Evolutionary conservation across 2,113 vertebrate genomes (phyloP).

Genomic region (Apteryx mantelli): DNA sequence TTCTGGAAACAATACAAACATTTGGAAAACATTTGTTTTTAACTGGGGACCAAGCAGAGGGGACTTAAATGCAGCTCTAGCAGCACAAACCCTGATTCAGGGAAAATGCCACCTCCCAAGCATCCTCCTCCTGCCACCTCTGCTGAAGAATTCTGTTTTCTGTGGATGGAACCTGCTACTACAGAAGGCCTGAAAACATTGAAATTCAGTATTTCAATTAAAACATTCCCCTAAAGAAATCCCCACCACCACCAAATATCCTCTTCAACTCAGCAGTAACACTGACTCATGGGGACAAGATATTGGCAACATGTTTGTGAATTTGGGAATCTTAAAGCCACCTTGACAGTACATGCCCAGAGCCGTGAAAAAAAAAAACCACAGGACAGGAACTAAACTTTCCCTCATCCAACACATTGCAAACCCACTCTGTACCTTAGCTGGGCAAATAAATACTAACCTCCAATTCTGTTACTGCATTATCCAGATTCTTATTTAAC

Average conservation of each 20-base stretch:
- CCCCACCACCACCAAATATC: not conserved
- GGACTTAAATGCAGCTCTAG: not conserved
- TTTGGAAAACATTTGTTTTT: not conserved
- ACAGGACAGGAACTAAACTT: not conserved
- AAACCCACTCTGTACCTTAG: not conserved
- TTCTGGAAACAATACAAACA: not conserved
- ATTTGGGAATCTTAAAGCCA: not conserved
- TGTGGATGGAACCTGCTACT: not conserved
- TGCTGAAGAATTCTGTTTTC: not conserved
- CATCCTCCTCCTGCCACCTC: not conserved
- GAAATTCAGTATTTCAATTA: not conserved
- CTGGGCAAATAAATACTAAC: conserved; percentile 64
- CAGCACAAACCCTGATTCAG: not conserved
- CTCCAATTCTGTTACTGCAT: conserved; percentile 82
- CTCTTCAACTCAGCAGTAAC: not conserved
- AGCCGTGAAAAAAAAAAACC: not conserved
- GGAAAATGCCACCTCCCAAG: not conserved
- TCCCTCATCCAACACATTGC: not conserved
- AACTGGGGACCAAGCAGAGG: not conserved
- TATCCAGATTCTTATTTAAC: conserved; percentile 80
- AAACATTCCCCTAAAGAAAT: not conserved
- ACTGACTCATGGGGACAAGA: not conserved
- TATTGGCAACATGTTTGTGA: not conserved
- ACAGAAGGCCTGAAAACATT: not conserved
- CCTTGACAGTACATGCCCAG: not conserved